These are phyloP conservation scores for Hydrozoanthus tunicans DNA, from an alignment of 64 coral and sea anemone species.

Conservation along the genomic window DNA sequence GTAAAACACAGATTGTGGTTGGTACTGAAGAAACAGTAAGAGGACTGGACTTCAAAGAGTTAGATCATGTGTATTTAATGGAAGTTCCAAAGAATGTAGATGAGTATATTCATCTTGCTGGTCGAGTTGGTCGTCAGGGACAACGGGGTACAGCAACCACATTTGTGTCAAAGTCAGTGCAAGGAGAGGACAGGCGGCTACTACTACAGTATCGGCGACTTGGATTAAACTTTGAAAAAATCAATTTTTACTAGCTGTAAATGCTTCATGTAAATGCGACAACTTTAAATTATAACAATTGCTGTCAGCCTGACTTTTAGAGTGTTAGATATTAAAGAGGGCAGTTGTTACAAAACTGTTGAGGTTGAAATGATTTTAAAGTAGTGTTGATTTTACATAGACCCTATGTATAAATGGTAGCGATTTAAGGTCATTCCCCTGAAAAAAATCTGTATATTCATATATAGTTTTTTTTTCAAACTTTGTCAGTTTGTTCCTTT, in stretches of 20 bases:
- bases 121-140: constrained; percentile 84
- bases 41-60: constrained; percentile 83
- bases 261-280: not conserved
- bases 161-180: constrained; percentile 52
- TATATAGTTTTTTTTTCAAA: too few species aligned
- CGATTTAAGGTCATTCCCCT: too few species aligned
- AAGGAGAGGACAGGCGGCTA: constrained; percentile 72
- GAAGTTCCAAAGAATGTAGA: constrained; percentile 89
- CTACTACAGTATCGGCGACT: constrained; percentile 79
- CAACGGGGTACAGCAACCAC: constrained; percentile 77
- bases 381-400: too few species aligned
- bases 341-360: too few species aligned
- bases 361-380: too few species aligned
- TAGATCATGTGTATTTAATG: constrained; percentile 83
- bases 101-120: constrained; percentile 76
- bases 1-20: constrained; percentile 78
- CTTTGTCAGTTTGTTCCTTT: too few species aligned
- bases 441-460: too few species aligned
- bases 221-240: constrained; percentile 70
- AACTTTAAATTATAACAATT: not conserved
- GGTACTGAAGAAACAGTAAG: constrained; percentile 88
- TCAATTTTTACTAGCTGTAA: not conserved
- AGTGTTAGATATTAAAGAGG: not conserved
- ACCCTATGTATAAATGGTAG: too few species aligned
- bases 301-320: not conserved